phyloP scores from a whole-genome alignment of 2,797 vertebrate genomes.

The Rhinophrynus dorsalis region DNA sequence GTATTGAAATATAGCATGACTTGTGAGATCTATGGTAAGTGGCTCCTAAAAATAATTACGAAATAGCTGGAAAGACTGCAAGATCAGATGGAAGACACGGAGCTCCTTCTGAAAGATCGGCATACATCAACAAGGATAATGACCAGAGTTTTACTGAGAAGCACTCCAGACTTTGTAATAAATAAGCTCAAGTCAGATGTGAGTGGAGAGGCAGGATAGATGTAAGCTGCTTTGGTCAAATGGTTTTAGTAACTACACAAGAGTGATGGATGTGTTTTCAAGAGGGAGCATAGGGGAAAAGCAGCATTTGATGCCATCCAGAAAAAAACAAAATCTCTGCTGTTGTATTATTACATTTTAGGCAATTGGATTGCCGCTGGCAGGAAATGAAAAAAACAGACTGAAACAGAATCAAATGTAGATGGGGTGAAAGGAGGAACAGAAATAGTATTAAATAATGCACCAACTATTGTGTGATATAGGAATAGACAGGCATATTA shows the following conservation, averaged over 20 bases:
- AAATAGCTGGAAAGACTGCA: neutral
- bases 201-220: slow-evolving; percentile 26
- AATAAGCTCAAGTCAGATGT: slow-evolving; percentile 38
- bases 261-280: slow-evolving; percentile 44
- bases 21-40: slow-evolving; percentile 33
- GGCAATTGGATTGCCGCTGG: slow-evolving; percentile 40
- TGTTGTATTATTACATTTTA: slow-evolving; percentile 40
- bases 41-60: slow-evolving; percentile 35
- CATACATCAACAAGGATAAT: slow-evolving; percentile 24
- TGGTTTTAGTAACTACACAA: slow-evolving; percentile 22
- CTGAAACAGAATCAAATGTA: slow-evolving; percentile 11
- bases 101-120: neutral
- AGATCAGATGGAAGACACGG: neutral
- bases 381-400: slow-evolving; percentile 31
- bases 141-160: slow-evolving; percentile 28
- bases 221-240: slow-evolving; percentile 26
- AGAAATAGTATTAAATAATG: slow-evolving; percentile 10
- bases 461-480: neutral
- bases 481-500: neutral
- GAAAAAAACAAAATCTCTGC: slow-evolving; percentile 36
- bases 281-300: slow-evolving; percentile 6
- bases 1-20: slow-evolving; percentile 1
- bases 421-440: slow-evolving; percentile 20
- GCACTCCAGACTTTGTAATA: slow-evolving; percentile 21
- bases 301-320: slow-evolving; percentile 16